Evolutionary conservation across 2,113 vertebrate species (phyloP).

Genomic region (Taxidea taxus): DNA sequence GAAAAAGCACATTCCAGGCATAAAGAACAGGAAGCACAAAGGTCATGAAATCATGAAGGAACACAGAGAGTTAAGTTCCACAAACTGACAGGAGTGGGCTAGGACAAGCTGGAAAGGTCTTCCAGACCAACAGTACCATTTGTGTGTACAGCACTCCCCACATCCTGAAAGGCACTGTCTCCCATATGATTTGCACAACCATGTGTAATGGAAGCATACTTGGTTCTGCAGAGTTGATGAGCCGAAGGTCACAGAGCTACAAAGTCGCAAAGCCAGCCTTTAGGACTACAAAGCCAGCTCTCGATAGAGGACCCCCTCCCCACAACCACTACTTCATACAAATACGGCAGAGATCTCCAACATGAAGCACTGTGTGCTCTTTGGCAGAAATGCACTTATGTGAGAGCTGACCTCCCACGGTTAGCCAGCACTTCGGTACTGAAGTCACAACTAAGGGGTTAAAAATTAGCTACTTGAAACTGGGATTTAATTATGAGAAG

Average conservation of each 20-base stretch:
- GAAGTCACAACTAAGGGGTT: neutral
- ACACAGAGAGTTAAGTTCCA: neutral
- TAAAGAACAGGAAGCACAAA: neutral
- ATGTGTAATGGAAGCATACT: neutral
- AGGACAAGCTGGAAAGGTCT: neutral
- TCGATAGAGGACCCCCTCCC: neutral
- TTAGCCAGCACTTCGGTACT: neutral
- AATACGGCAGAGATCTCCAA: fast-evolving
- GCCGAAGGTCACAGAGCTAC: neutral
- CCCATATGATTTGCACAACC: neutral
- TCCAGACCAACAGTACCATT: neutral
- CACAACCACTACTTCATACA: neutral
- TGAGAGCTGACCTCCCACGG: neutral
- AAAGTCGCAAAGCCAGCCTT: neutral
- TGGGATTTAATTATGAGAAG: neutral
- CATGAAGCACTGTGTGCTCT: neutral
- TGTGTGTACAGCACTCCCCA: neutral
- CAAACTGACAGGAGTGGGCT: neutral
- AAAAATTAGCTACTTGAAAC: neutral
- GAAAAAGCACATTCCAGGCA: neutral
- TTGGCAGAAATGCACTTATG: neutral
- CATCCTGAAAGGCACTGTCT: neutral
- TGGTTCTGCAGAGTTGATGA: neutral
- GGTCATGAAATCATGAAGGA: neutral
- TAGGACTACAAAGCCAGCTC: neutral